phyloP scores from a whole-genome alignment of 2,113 vertebrate species.

The Lampris megalopsis region DNA sequence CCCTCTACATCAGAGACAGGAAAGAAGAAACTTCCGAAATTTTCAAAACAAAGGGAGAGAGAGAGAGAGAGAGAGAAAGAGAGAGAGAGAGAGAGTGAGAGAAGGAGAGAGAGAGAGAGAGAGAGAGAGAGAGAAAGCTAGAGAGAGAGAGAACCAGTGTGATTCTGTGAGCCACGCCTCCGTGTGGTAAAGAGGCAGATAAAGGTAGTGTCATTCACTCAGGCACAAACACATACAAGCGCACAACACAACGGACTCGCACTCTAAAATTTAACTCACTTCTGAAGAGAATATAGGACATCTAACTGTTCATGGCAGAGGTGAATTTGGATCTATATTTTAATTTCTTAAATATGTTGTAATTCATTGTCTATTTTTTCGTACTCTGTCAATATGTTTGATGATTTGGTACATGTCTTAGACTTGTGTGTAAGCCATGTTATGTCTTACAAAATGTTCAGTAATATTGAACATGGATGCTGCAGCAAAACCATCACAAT shows the following conservation, averaged over 20 bases:
- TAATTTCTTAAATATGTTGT: not conserved
- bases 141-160: not conserved
- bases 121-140: constrained; percentile 24
- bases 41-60: not conserved
- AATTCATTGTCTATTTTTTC: not conserved
- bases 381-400: not conserved
- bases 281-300: constrained; percentile 42
- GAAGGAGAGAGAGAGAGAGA: constrained; percentile 25
- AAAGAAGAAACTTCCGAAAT: too few species aligned
- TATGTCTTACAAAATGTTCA: not conserved
- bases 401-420: not conserved
- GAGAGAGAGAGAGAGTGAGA: constrained; percentile 4
- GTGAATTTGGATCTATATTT: constrained; percentile 60
- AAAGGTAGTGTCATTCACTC: constrained; percentile 40
- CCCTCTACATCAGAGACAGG: too few species aligned
- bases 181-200: constrained; percentile 2
- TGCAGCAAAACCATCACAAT: not conserved
- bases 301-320: constrained; percentile 82
- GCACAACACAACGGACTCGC: constrained; percentile 19
- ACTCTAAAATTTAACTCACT: constrained; percentile 10
- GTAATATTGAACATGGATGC: not conserved
- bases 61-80: not conserved
- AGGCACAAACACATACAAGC: constrained; percentile 40
- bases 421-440: too few species aligned
- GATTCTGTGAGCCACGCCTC: constrained; percentile 35